Evolutionary conservation across 2,797 vertebrate genomes (phyloP).

Genomic region (Pelochelys cantorii): DNA sequence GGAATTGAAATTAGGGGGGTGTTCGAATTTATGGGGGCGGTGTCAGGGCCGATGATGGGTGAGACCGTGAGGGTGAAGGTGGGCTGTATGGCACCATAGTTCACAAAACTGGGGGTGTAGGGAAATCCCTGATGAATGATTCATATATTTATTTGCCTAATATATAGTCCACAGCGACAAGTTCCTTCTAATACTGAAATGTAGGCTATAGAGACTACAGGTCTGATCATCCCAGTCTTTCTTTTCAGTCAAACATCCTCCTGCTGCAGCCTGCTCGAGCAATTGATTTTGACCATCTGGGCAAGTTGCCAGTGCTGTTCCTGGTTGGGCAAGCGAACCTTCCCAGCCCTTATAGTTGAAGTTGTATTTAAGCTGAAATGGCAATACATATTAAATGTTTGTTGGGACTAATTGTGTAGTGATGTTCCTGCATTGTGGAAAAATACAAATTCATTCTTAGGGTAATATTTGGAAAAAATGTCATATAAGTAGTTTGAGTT

Average conservation of each 20-base stretch:
- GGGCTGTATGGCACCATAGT: too few relatives aligned
- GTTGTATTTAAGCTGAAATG: rapidly evolving
- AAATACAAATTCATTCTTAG: not conserved
- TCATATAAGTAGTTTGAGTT: not conserved
- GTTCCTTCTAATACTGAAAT: not conserved
- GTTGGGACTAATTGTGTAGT: not conserved
- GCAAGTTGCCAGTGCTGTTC: not conserved
- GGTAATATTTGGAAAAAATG: not conserved
- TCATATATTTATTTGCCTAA: not conserved
- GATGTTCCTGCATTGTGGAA: rapidly evolving
- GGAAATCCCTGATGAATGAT: not conserved
- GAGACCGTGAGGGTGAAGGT: too few relatives aligned
- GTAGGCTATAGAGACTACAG: not conserved
- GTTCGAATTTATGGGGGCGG: too few relatives aligned
- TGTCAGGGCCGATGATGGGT: too few relatives aligned
- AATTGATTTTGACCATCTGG: not conserved
- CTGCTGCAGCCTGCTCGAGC: not conserved
- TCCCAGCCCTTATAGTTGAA: not conserved
- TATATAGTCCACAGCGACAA: not conserved
- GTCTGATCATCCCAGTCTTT: not conserved
- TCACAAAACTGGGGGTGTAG: too few relatives aligned
- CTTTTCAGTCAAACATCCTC: not conserved
- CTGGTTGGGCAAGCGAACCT: not conserved
- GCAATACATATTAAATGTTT: not conserved
- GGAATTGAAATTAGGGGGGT: too few relatives aligned